A percentile compares a stretch with the other conserved stretches of the same genome.
phyloP scores from a whole-genome alignment of 1,140 invertebrate genomes.

The Arion vulgaris region DNA sequence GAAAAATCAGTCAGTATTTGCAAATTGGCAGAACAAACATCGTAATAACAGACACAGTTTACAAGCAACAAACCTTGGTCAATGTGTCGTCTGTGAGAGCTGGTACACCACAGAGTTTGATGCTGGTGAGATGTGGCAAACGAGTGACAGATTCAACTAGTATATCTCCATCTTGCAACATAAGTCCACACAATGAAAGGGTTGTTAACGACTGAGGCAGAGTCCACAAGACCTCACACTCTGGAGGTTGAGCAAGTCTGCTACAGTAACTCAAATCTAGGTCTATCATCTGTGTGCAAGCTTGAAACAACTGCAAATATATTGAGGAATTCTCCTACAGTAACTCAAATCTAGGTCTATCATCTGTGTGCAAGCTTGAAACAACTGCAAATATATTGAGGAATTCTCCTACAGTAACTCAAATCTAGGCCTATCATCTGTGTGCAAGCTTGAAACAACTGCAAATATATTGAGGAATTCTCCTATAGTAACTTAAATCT shows the following conservation, averaged over 20 bases:
- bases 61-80: neutral
- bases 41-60: too few species aligned
- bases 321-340: constrained; percentile 62
- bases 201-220: constrained; percentile 61
- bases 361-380: constrained; percentile 62
- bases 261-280: constrained; percentile 68
- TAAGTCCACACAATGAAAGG: constrained; percentile 63
- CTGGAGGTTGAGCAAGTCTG: constrained; percentile 48
- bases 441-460: constrained; percentile 65
- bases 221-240: constrained; percentile 58
- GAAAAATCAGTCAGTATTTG: too few species aligned
- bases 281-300: constrained; percentile 56
- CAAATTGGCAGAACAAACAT: too few species aligned
- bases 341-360: constrained; percentile 65
- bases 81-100: constrained; percentile 65
- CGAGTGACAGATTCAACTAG: constrained; percentile 62
- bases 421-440: constrained; percentile 61
- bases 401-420: constrained; percentile 65
- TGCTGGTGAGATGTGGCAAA: constrained; percentile 50
- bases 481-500: too few species aligned
- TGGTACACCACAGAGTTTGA: constrained; percentile 64
- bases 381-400: constrained; percentile 50
- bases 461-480: neutral
- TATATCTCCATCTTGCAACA: constrained; percentile 57
- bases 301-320: constrained; percentile 62